These are phyloP conservation scores for Limnephilus lunatus DNA, from an alignment of 2,888 invertebrate species.

Conservation along the genomic window DNA sequence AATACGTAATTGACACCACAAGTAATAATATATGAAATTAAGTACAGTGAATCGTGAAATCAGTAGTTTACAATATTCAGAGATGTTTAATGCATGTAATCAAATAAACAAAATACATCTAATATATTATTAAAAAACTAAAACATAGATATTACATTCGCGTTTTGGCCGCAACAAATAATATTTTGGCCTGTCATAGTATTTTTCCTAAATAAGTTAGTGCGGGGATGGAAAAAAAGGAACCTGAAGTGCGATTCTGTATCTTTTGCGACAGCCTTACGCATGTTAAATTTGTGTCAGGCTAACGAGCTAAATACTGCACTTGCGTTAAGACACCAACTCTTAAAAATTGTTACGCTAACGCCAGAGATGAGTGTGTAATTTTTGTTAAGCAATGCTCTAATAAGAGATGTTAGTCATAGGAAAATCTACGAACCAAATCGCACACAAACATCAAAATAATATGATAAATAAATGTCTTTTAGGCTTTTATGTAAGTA, in stretches of 20 bases:
- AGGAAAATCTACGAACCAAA: too few relatives aligned
- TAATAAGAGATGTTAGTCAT: too few relatives aligned
- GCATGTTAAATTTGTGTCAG: too few relatives aligned
- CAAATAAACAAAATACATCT: background rate
- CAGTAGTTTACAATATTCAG: background rate
- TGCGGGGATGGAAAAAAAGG: background rate
- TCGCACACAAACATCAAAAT: too few relatives aligned
- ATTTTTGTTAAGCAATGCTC: too few relatives aligned
- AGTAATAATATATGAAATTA: background rate
- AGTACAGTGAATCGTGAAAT: background rate
- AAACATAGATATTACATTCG: background rate
- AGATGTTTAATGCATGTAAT: background rate
- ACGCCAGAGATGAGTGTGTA: too few relatives aligned
- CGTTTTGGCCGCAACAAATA: background rate
- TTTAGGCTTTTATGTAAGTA: too few relatives aligned
- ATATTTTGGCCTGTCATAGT: background rate
- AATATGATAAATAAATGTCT: too few relatives aligned
- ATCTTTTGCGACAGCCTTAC: too few relatives aligned
- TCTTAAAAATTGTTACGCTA: too few relatives aligned
- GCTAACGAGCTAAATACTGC: too few relatives aligned
- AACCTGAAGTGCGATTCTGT: background rate
- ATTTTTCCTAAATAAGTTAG: background rate
- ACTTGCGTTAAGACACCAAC: too few relatives aligned
- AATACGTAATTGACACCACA: background rate
- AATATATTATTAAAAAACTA: background rate